phyloP scores from a whole-genome alignment of 1,140 invertebrate genomes.

The Rhagoletis zephyria region DNA sequence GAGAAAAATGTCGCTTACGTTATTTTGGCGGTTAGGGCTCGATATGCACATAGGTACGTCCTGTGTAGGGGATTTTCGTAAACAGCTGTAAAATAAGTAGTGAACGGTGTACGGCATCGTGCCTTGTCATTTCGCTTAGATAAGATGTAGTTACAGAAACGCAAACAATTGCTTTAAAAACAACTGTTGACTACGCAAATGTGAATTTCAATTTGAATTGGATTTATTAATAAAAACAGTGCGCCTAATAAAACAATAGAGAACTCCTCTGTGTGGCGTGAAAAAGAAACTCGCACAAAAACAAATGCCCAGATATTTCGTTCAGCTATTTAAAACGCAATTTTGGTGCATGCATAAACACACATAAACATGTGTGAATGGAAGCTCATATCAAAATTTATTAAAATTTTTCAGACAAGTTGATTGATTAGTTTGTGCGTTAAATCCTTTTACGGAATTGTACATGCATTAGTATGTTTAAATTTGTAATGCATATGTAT shows the following conservation, averaged over 20 bases:
- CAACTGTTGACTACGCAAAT: background rate
- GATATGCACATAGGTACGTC: too few relatives aligned
- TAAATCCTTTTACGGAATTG: background rate
- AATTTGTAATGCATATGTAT: background rate
- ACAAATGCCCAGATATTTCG: too few relatives aligned
- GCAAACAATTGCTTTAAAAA: background rate
- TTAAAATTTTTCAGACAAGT: background rate
- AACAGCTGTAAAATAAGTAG: too few relatives aligned
- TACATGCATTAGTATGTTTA: too few relatives aligned
- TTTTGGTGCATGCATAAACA: background rate
- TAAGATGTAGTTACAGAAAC: background rate
- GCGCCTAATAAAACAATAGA: too few relatives aligned
- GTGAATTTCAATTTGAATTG: background rate
- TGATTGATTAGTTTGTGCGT: background rate
- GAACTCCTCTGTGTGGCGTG: too few relatives aligned
- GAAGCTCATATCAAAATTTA: background rate
- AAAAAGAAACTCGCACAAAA: too few relatives aligned
- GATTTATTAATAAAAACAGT: background rate
- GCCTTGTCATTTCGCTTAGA: background rate
- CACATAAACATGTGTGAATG: background rate
- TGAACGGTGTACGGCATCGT: background rate
- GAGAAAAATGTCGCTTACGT: too few relatives aligned
- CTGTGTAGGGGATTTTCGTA: too few relatives aligned
- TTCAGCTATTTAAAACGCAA: too few relatives aligned
- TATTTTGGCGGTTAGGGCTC: too few relatives aligned